Base-by-base conservation (phyloP, 2,113 vertebrate species). In the Perca fluviatilis region DNA sequence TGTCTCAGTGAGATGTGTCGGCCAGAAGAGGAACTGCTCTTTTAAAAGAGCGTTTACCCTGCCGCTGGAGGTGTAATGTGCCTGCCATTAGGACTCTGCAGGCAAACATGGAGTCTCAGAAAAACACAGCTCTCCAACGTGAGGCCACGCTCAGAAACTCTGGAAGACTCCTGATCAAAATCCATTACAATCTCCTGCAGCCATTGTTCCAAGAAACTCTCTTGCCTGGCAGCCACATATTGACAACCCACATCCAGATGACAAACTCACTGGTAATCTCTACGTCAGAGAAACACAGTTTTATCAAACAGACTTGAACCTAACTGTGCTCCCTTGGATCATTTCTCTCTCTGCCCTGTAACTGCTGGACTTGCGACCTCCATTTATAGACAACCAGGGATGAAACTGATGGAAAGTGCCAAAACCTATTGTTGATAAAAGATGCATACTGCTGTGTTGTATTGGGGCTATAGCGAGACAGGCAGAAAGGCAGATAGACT, bases 381-480 rank as follows among this genome's bases (percentile, higher is more conserved):
- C 82, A 57, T 84, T 91, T 89, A 90, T 68, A 84, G 56, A 50
- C 19, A 63, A 23, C 53, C 53, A 50, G 76, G 84, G 87, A 90
- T 92, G 83, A 88, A 91, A 89, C 81, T 89, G 86, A 87, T 79
- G 86, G 88, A 91, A 94, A 92, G 83, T 92, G 92, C 87, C 92
- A 92, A 88, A 93, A 79, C 71, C 86, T 76, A 85, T 84, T 91
- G 90, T 89, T 91, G 93, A 92, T 92, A 84, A 92, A 92, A 93
- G 89, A 92, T 90, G 86, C 84, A 89, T 73, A 80, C 53, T 63
- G 88, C 86, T 75, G 84, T 89, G 90, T 72, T 87, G 92, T 81
- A 77, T 71, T 87, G 91, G 86, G 91, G 88, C 88, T 90, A 84
- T 11, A 61, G 82, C 47, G 67, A 90, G 93, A 91, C 89, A 89